phyloP scores from a whole-genome alignment of 2,888 invertebrate species.

The Cynaeus angustus region DNA sequence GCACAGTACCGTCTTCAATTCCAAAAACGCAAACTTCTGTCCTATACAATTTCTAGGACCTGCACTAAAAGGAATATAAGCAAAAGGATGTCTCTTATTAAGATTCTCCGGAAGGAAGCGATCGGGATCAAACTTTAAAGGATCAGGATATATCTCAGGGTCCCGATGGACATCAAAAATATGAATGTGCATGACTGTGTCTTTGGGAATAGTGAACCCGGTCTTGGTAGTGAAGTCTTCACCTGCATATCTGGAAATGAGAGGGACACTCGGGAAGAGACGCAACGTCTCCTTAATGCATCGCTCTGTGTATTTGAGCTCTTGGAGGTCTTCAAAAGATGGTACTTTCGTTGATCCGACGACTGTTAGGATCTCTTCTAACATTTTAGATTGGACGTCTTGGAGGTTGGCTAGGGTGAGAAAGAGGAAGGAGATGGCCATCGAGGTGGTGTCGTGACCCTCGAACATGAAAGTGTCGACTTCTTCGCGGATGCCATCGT shows the following conservation, averaged over 20 bases:
- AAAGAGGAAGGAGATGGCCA: too few relatives aligned
- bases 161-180: conserved; percentile 79
- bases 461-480: conserved; percentile 79
- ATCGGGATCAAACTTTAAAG: conserved; percentile 78
- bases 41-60: conserved; percentile 82
- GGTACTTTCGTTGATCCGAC: too few relatives aligned
- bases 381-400: too few relatives aligned
- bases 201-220: conserved; percentile 71
- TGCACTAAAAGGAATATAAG: conserved; percentile 81
- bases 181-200: conserved; percentile 73
- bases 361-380: too few relatives aligned
- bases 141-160: conserved; percentile 73
- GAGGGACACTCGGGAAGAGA: conserved; percentile 67
- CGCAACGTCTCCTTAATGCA: conserved; percentile 67
- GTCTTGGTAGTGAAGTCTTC: conserved; percentile 57
- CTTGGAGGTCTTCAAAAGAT: conserved; percentile 58
- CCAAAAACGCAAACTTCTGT: conserved; percentile 80
- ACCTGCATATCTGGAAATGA: conserved; percentile 62
- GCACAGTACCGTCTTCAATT: too few relatives aligned
- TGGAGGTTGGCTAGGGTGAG: too few relatives aligned
- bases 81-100: conserved; percentile 75
- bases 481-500: conserved; percentile 75
- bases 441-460: too few relatives aligned
- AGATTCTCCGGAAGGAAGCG: conserved; percentile 78
- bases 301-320: conserved; percentile 63